These are phyloP conservation scores for Drosophila simulans DNA, from an alignment of 1,140 invertebrate genomes.

Conservation along the genomic window DNA sequence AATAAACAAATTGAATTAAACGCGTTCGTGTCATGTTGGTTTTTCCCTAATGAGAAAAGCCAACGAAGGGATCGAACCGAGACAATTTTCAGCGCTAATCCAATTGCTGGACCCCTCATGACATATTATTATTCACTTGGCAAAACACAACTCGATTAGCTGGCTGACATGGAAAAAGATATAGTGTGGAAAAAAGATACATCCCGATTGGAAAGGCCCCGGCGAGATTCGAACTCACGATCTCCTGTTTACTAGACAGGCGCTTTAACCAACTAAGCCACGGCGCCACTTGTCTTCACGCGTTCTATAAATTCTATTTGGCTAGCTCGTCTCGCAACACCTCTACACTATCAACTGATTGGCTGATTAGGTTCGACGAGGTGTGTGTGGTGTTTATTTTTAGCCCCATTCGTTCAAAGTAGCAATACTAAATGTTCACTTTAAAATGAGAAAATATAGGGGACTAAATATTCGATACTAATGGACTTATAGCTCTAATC, in stretches of 20 bases:
- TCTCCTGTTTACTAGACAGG: constrained; percentile 88
- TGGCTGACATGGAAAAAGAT: neutral
- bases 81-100: constrained; percentile 42
- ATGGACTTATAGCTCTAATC: too few species aligned
- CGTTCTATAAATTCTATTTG: constrained; percentile 5
- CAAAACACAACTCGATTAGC: constrained; percentile 36
- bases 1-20: constrained; percentile 65
- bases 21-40: constrained; percentile 30
- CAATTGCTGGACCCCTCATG: constrained; percentile 24
- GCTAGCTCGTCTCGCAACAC: neutral
- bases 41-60: constrained; percentile 39
- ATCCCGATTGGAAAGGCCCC: constrained; percentile 83
- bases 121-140: constrained; percentile 24
- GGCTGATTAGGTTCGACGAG: constrained; percentile 20
- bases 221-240: constrained; percentile 87
- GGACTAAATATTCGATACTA: too few species aligned
- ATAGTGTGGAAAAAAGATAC: neutral
- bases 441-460: too few species aligned
- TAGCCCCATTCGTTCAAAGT: constrained; percentile 5
- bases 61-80: constrained; percentile 30
- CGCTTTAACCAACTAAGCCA: constrained; percentile 88
- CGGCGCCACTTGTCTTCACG: constrained; percentile 83
- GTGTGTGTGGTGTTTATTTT: constrained; percentile 13
- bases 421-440: neutral
- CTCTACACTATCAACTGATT: constrained; percentile 7